Evolutionary conservation across 1,140 invertebrate genomes (phyloP), one percentile per base, ranked within the genome.

Genomic region (Cydia strobilella): DNA sequence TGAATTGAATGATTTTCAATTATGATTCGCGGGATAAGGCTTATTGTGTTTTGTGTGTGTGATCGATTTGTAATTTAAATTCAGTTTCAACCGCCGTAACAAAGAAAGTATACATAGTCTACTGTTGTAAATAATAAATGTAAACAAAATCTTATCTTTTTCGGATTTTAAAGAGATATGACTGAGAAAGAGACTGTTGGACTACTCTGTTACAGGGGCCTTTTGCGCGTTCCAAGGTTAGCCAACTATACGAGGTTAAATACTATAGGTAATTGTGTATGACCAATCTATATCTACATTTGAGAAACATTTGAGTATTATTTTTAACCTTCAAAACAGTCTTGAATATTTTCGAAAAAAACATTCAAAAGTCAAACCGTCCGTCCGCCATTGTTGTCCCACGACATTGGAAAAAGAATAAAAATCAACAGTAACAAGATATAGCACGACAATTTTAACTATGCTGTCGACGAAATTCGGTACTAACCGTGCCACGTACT

Each of bases 381-480:
- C 54, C 15, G 54, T 59, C 65, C 31, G 27, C 65, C 65, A 69
- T 69, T 69, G 65, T 69, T 69, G 65, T 69, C 65, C 65, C 65
- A 69, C 25, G 65, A 69, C 65, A 69, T 69, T 13, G 27, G 65
- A 69, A 69, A 35, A 69, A 69, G 65, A 69, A 69, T 69, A 69
- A 69, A 69, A 69, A 69, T 69, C 65, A 69, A 69, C 15, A 69
- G 65, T 69, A 35, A 69, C 65, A 69, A 69, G 65, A 69, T 66
- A 66, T 66, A 66, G 27, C 65, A 69, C 27, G n/a, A 23, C 65
- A 69, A 35, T 15, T n/a, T 69, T 69, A 69, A 35, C n/a, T 18
- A 2, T 35, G 65, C 65, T 31, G n/a, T 31, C 31, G n/a, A 18
- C 31, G 65, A 35, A 69, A 69, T 35, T 15, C 7, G 2, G 65